Base-by-base conservation (phyloP, 2,888 invertebrate genomes). In the Brachycybe producta region DNA sequence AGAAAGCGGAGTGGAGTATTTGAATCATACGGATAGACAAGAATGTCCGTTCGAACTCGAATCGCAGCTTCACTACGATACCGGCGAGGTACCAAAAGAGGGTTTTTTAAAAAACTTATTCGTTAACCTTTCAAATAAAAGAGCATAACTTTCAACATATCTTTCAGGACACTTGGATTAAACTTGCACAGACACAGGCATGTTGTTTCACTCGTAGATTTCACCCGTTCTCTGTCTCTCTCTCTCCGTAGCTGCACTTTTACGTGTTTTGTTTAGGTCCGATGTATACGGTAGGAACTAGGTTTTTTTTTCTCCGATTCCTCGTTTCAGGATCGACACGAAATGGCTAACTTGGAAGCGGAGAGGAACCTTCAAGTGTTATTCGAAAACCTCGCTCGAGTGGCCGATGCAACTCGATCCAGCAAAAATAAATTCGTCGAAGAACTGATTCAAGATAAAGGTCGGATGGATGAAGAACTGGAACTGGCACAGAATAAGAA, bases 401-500 rank as follows among this genome's bases (percentile, higher is more conserved):
- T 46, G 26, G 21, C 43, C 23, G 27, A 21, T 27, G 32, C 35
- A 35, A 26, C 47, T 15, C 52, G 49, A 28, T 23, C 34, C 13
- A 34, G 43, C n/a, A 41, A 43, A 21, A 15, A 24, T 23, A 15
- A 24, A 19, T 32, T 52, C 35, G 36, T 49, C 19, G 34, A 52
- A 23, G 52, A 49, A 23, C 17, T 52, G 19, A 41, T 49, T 19
- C 41, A 49, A 32, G 34, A 42, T 27, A 39, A 50, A 40, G 49
- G 45, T 39, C 27, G 19, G 26, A 13, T 52, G 19, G 44, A 52
- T 19, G 27, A 15, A 27, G 45, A 52, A 23, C 34, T 52, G 7
- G 17, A 23, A 11, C 34, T 43, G 13, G 52, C 49, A 7, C 52
- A 52, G 15, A 23, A 38, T 13, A 52, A 50, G 36, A 52, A 52